Evolutionary conservation across 1,140 invertebrate species (phyloP).

Genomic region (Drosophila rhopaloa): DNA sequence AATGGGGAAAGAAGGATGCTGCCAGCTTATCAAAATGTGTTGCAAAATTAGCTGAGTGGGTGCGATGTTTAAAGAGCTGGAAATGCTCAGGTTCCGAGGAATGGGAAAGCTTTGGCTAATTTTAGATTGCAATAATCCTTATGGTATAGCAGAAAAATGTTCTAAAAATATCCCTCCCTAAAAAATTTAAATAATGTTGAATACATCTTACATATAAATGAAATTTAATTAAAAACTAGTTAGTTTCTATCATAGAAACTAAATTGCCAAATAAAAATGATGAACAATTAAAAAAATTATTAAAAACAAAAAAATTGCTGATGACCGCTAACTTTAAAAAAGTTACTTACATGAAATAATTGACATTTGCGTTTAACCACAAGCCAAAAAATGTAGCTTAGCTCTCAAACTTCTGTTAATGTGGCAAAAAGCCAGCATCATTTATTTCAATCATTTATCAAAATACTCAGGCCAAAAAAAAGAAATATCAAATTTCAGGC

Average conservation of each 20-base stretch:
- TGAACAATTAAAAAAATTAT: no score
- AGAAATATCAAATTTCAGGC: slow-evolving; percentile 50
- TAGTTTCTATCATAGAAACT: no score
- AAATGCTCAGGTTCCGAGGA: slow-evolving; percentile 21
- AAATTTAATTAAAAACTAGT: no score
- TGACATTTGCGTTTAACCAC: no score
- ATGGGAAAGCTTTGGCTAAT: slow-evolving; percentile 33
- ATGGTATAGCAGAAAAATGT: no score
- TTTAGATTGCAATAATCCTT: neutral
- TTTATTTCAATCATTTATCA: slow-evolving; percentile 80
- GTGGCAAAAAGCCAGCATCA: slow-evolving; percentile 55
- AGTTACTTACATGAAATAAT: no score
- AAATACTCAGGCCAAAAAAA: slow-evolving; percentile 40
- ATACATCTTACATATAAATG: no score
- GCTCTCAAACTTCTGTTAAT: slow-evolving; percentile 40
- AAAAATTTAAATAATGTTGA: no score
- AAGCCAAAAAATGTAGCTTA: slow-evolving; percentile 13
- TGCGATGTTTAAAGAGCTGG: slow-evolving; percentile 62
- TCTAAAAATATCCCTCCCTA: no score
- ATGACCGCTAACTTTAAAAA: no score
- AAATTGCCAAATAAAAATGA: no score
- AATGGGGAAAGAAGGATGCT: slow-evolving; percentile 42
- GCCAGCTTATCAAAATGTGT: slow-evolving; percentile 74
- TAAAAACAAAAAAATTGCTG: no score
- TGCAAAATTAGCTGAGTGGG: slow-evolving; percentile 71